A percentile compares a stretch with the other conserved stretches of the same genome.
Evolutionary conservation across 1,140 invertebrate genomes (phyloP).

Genomic region (Brachionus paranguensis): DNA sequence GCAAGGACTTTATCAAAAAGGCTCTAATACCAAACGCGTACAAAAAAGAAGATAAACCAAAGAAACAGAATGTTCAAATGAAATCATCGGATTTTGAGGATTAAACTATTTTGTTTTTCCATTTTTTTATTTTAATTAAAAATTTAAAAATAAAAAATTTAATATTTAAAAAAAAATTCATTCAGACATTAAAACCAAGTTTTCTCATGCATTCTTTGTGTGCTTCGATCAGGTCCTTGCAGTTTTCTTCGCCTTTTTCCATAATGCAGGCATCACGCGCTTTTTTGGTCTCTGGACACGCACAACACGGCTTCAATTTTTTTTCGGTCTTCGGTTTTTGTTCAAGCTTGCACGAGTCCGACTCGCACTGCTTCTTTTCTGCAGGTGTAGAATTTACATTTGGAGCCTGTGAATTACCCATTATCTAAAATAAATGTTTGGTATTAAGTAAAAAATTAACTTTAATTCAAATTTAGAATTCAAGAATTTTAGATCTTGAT

Average conservation of each 20-base stretch:
- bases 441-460: neutral
- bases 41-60: constrained; percentile 4
- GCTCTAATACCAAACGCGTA: constrained; percentile 24
- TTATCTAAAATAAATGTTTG: neutral
- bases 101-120: constrained; percentile 10
- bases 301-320: constrained; percentile 71
- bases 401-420: neutral
- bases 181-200: constrained; percentile 84
- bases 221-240: constrained; percentile 79
- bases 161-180: neutral
- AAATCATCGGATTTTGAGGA: constrained; percentile 32
- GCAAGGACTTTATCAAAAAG: constrained; percentile 45
- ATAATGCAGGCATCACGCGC: constrained; percentile 83
- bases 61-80: constrained; percentile 29
- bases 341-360: neutral
- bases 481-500: neutral
- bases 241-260: constrained; percentile 85
- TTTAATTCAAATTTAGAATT: neutral
- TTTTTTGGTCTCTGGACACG: constrained; percentile 91
- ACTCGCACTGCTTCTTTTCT: neutral
- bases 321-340: neutral
- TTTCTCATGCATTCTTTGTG: constrained; percentile 93
- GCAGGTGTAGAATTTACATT: neutral
- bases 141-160: constrained; percentile 26
- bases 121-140: constrained; percentile 11